A percentile compares a stretch with the other conserved stretches of the same genome.
phyloP scores from a whole-genome alignment of 2,797 vertebrate genomes.

The Pteronotus mesoamericanus region DNA sequence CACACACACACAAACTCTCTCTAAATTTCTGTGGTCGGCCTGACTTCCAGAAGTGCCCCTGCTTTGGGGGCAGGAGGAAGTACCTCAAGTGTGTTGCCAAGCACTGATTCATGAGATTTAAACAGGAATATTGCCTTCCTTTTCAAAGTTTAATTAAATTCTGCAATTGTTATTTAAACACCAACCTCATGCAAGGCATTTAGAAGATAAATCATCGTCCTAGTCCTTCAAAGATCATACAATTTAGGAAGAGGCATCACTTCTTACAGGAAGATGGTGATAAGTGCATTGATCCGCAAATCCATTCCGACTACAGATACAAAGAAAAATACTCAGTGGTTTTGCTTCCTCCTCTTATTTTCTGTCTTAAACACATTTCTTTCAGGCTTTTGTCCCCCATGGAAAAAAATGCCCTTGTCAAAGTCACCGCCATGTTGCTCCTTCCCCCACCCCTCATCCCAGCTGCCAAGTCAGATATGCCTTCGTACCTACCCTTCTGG shows the following conservation, averaged over 20 bases:
- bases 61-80: background rate
- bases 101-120: background rate
- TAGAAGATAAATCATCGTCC: background rate
- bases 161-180: background rate
- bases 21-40: slow-evolving; percentile 34
- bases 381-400: background rate
- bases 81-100: background rate
- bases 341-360: background rate
- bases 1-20: background rate
- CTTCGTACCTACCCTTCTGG: accelerated
- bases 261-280: background rate
- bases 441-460: accelerated
- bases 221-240: background rate
- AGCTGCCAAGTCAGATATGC: background rate
- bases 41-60: background rate
- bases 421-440: accelerated
- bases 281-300: accelerated
- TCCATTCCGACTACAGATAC: background rate
- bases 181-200: background rate
- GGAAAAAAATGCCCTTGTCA: background rate
- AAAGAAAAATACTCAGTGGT: background rate
- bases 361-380: background rate
- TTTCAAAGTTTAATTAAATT: background rate
- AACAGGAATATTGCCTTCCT: background rate
- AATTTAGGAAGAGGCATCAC: background rate